Percentiles rank a stretch among this genome's conserved stretches.
Conservation (phyloP, 2,797 vertebrate species). For the Aeoliscus strigatus region DNA sequence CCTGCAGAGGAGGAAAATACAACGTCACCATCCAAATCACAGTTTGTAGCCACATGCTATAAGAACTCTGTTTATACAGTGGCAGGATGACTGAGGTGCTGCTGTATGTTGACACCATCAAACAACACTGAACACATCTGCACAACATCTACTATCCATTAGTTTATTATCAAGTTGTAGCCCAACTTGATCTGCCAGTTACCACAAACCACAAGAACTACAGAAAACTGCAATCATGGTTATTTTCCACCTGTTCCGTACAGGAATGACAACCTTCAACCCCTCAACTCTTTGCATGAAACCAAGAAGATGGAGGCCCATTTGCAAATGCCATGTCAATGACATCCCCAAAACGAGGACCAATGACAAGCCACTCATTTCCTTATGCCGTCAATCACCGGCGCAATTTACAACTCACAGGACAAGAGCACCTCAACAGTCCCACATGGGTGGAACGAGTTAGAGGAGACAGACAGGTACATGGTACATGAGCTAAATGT, state of each 20-base stretch:
- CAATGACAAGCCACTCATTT: conserved; percentile 43
- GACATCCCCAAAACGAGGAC: conserved; percentile 34
- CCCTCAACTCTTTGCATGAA: conserved; percentile 14
- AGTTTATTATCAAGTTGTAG: neutral
- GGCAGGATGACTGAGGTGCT: too few relatives aligned
- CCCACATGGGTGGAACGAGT: too few relatives aligned
- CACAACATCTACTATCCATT: conserved; percentile 8
- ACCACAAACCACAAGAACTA: conserved; percentile 29
- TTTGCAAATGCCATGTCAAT: conserved; percentile 32
- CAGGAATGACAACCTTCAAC: conserved; percentile 12
- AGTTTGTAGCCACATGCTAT: conserved; percentile 10
- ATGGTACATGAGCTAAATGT: too few relatives aligned
- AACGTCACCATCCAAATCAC: conserved; percentile 25
- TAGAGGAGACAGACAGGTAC: too few relatives aligned
- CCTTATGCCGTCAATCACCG: too few relatives aligned
- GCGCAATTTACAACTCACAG: conserved; percentile 19
- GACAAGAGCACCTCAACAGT: too few relatives aligned
- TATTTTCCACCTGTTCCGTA: conserved; percentile 26
- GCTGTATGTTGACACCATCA: conserved; percentile 13
- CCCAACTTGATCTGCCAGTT: neutral
- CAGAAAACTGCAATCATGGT: conserved; percentile 27
- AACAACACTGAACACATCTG: too few relatives aligned
- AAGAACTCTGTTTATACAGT: too few relatives aligned
- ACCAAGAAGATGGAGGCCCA: conserved; percentile 22
- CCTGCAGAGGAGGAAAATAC: conserved; percentile 64